These are phyloP conservation scores for Apodemus agrarius DNA, from an alignment of 2,797 vertebrate species.

Conservation along the genomic window DNA sequence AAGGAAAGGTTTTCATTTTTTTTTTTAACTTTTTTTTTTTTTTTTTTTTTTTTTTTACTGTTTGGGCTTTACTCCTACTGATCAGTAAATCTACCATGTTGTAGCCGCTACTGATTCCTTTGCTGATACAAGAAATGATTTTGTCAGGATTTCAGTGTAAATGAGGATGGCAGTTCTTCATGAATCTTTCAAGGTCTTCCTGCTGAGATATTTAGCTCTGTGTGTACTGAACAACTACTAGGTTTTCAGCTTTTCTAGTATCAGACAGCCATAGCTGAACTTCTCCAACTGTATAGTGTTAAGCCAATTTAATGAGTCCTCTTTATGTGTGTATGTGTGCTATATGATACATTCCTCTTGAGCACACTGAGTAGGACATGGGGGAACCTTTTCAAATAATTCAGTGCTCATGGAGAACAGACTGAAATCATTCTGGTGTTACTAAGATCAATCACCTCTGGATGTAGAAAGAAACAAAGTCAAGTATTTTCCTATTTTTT, in stretches of 20 bases:
- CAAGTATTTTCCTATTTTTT: not conserved
- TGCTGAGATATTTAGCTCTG: not conserved
- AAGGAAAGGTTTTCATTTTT: not conserved
- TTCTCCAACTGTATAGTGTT: not conserved
- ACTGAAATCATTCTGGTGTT: not conserved
- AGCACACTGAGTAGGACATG: not conserved
- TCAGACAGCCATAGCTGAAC: not conserved
- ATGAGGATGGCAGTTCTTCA: not conserved
- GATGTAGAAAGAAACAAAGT: not conserved
- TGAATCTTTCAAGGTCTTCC: not conserved
- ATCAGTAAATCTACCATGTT: not conserved
- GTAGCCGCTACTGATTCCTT: not conserved
- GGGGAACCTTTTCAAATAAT: not conserved
- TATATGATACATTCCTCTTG: not conserved
- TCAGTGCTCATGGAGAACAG: not conserved
- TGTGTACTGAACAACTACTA: not conserved
- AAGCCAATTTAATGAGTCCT: not conserved
- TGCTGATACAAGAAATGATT: not conserved
- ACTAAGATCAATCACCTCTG: not conserved
- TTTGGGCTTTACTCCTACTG: not conserved
- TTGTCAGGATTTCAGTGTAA: not conserved
- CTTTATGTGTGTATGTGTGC: not conserved
- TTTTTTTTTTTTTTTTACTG: not conserved
- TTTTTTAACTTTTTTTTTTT: accelerated
- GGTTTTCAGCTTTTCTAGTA: not conserved